Conservation (phyloP, 2,888 invertebrate species). For the Papilio gigon region DNA sequence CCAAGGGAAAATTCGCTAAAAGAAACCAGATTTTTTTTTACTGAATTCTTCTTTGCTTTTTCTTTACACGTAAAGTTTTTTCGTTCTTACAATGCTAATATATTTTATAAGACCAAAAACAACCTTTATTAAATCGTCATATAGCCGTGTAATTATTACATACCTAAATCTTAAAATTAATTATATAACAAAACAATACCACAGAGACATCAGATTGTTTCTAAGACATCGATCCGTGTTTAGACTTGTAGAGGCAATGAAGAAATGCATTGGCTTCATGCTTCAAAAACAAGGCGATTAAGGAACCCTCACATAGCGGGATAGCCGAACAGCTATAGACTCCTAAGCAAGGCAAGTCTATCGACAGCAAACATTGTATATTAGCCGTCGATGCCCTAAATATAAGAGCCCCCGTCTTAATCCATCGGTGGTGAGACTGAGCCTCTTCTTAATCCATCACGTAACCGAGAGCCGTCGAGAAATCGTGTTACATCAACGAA, state of each 20-base stretch:
- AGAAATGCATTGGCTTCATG: constrained; percentile 41
- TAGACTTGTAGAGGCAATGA: not conserved
- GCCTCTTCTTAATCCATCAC: constrained; percentile 82
- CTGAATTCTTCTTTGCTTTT: constrained; percentile 15
- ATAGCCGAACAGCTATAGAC: constrained; percentile 38
- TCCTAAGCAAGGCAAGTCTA: constrained; percentile 65
- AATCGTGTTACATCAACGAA: constrained; percentile 84
- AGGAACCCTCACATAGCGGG: constrained; percentile 37
- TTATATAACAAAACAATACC: not conserved
- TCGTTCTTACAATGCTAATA: not conserved
- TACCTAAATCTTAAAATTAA: not conserved
- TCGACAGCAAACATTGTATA: constrained; percentile 78
- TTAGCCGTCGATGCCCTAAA: constrained; percentile 77
- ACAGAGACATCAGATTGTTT: not conserved
- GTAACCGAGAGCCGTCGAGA: constrained; percentile 82
- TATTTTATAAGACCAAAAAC: not conserved
- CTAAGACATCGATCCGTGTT: not conserved
- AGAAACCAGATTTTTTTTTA: constrained; percentile 42
- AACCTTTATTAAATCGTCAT: not conserved
- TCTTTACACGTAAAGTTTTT: constrained; percentile 17
- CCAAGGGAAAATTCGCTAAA: constrained; percentile 47
- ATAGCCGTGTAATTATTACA: not conserved
- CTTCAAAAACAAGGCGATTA: constrained; percentile 40
- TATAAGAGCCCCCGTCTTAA: constrained; percentile 75
- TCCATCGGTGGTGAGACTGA: constrained; percentile 75